Percentiles rank a stretch among this genome's conserved stretches.
These are phyloP conservation scores for Andrena haemorrhoa DNA, from an alignment of 2,888 invertebrate genomes.

Conservation along the genomic window DNA sequence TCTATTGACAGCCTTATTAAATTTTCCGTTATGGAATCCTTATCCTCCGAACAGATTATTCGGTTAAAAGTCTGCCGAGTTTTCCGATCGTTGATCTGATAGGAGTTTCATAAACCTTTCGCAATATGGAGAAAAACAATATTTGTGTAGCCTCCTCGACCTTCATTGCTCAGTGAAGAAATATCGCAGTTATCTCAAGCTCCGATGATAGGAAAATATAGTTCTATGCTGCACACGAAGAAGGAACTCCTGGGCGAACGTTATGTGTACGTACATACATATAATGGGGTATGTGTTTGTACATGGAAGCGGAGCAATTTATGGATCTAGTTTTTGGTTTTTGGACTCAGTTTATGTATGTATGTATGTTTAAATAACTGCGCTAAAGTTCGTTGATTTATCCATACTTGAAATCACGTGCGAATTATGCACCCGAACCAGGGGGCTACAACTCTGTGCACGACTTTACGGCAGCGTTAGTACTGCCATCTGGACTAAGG, in stretches of 20 bases:
- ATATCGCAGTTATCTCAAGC: constrained; percentile 19
- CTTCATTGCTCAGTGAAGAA: constrained; percentile 5
- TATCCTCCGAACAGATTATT: constrained; percentile 35
- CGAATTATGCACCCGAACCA: no score
- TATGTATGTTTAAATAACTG: no score
- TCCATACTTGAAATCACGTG: no score
- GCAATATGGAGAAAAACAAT: constrained; percentile 18
- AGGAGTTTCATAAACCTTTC: constrained; percentile 3
- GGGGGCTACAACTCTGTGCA: no score
- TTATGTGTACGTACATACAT: neutral
- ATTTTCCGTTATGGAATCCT: constrained; percentile 44
- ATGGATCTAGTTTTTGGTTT: no score
- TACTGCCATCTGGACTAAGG: no score
- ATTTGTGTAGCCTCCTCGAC: constrained; percentile 27
- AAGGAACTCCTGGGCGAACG: neutral
- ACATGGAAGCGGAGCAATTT: no score
- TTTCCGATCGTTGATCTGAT: neutral
- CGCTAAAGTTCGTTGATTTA: no score
- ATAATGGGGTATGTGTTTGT: no score
- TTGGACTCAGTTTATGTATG: no score
- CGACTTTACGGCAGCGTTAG: no score
- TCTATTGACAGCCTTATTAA: constrained; percentile 52
- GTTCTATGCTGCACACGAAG: neutral
- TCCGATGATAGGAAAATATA: constrained; percentile 36
- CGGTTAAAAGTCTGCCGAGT: constrained; percentile 6